A percentile compares a stretch with the other conserved stretches of the same genome.
phyloP scores from a whole-genome alignment of 64 coral and sea anemone genomes.

The Porites australiensis region DNA sequence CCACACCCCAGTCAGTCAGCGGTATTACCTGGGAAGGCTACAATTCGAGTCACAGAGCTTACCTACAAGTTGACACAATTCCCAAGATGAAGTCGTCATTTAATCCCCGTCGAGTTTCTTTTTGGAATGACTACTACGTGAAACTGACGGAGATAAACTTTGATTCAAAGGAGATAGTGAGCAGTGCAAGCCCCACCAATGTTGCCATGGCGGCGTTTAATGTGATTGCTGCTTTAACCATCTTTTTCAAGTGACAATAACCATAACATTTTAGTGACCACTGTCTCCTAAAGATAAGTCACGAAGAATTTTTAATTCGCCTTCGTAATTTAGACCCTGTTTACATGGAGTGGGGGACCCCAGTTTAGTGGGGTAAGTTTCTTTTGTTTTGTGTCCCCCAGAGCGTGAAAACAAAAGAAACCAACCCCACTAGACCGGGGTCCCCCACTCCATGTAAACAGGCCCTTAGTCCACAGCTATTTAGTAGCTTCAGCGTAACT shows the following conservation, averaged over 20 bases:
- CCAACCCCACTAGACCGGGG: too few relatives aligned
- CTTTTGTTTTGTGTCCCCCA: too few relatives aligned
- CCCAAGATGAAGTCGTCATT: conserved; percentile 37
- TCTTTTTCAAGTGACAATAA: not conserved
- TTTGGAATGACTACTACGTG: conserved; percentile 76
- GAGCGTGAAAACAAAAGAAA: too few relatives aligned
- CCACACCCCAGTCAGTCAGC: not conserved
- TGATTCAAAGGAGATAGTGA: not conserved
- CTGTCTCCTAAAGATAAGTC: too few relatives aligned
- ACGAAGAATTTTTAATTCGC: too few relatives aligned
- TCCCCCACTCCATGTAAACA: too few relatives aligned
- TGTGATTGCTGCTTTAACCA: not conserved
- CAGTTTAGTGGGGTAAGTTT: too few relatives aligned
- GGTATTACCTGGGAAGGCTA: conserved; percentile 40
- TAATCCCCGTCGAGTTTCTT: conserved; percentile 21
- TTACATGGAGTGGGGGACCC: too few relatives aligned
- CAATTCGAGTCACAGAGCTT: conserved; percentile 19
- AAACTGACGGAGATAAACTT: conserved; percentile 7
- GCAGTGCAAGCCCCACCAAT: not conserved
- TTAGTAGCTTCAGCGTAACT: too few relatives aligned
- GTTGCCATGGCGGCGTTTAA: not conserved
- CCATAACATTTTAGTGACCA: too few relatives aligned
- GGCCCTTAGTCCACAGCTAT: too few relatives aligned
- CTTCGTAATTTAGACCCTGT: too few relatives aligned
- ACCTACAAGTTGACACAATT: conserved; percentile 21